Conservation (phyloP, 2,888 invertebrate genomes). For the Cantharis rustica region DNA sequence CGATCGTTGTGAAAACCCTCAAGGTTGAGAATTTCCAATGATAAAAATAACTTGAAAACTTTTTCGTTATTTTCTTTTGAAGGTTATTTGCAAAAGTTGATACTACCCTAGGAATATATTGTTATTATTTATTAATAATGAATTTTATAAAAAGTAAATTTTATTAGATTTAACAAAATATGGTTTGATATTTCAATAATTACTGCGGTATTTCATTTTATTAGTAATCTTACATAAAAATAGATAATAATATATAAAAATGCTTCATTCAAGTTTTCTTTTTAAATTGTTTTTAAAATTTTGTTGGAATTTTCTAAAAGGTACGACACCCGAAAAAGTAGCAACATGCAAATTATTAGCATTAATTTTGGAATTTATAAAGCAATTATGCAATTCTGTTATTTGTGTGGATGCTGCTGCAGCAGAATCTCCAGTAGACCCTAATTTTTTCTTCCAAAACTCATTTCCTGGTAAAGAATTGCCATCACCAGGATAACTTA, state of each 20-base stretch:
- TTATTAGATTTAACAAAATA: no score
- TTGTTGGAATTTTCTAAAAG: background rate
- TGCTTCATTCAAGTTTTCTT: background rate
- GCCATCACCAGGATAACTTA: conserved; percentile 75
- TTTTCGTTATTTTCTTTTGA: background rate
- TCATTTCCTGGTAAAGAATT: conserved; percentile 77
- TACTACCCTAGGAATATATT: no score
- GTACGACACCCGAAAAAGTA: conserved; percentile 41
- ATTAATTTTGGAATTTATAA: conserved; percentile 60
- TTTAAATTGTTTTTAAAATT: background rate
- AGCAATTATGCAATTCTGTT: conserved; percentile 65
- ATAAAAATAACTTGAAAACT: background rate
- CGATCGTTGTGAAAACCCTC: background rate
- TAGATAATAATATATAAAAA: background rate
- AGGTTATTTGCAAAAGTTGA: no score
- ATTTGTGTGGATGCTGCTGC: conserved; percentile 67
- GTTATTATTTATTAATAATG: no score
- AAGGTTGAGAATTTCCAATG: background rate
- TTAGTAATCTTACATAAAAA: no score
- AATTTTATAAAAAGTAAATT: no score
- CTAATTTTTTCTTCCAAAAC: conserved; percentile 66
- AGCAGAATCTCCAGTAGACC: conserved; percentile 65
- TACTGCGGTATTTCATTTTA: no score
- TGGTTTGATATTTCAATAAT: no score
- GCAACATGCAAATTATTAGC: conserved; percentile 62